Conservation (phyloP, 2,797 vertebrate genomes). For the Sebastes kiyomatsui region DNA sequence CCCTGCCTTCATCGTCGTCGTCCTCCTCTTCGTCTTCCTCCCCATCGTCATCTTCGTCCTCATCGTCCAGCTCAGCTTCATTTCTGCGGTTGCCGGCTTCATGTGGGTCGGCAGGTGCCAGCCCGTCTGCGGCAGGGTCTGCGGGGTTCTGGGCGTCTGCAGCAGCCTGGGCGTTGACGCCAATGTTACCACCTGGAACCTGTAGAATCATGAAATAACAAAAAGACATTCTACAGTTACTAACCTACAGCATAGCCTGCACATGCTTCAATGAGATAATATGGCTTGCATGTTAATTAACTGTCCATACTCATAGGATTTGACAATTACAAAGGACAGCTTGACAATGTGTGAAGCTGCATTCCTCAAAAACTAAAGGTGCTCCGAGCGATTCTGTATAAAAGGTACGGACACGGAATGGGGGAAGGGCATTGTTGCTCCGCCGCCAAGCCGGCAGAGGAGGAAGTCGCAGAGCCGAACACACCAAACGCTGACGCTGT, state of each 20-base stretch:
- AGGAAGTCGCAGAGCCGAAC: too few species aligned
- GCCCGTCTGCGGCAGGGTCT: constrained; percentile 29
- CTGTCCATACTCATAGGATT: background rate
- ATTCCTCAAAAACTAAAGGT: background rate
- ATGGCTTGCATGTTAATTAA: background rate
- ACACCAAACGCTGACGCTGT: too few species aligned
- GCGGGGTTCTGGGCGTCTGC: constrained; percentile 38
- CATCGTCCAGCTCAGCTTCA: constrained; percentile 88
- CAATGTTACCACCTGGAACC: constrained; percentile 87
- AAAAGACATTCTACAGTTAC: too few species aligned
- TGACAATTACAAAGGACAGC: background rate
- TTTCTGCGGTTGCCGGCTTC: constrained; percentile 76
- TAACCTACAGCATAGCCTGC: background rate
- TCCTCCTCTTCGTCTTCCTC: constrained; percentile 89
- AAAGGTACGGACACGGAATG: too few species aligned
- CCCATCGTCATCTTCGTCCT: constrained; percentile 89
- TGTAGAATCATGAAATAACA: constrained; percentile 40
- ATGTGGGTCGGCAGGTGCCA: constrained; percentile 22
- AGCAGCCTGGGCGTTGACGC: constrained; percentile 88
- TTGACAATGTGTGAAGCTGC: background rate
- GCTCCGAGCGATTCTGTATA: too few species aligned
- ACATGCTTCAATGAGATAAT: background rate
- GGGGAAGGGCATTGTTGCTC: too few species aligned
- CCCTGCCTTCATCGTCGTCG: constrained; percentile 90
- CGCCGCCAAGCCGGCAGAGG: too few species aligned